A percentile compares a stretch with the other conserved stretches of the same genome.
phyloP scores from a whole-genome alignment of 2,888 invertebrate species.

The Glaucopsyche alexis region DNA sequence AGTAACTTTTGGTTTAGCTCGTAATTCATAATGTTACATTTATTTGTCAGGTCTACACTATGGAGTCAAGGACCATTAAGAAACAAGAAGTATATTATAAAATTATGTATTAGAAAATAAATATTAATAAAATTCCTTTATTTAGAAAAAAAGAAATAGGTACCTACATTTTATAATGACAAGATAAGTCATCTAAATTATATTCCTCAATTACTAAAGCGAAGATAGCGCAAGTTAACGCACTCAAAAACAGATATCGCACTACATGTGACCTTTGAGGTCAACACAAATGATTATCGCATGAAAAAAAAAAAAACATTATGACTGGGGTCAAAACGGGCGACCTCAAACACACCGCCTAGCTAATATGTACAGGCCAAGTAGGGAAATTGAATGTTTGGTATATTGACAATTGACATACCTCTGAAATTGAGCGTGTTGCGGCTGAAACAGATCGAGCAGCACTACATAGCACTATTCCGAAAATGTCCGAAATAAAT shows the following conservation, averaged over 20 bases:
- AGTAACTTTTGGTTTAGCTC: too few species aligned
- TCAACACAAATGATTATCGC: not conserved
- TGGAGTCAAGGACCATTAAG: too few species aligned
- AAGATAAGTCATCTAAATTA: not conserved
- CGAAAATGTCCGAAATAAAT: too few species aligned
- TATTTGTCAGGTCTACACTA: too few species aligned
- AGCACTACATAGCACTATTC: not conserved
- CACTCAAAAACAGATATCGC: not conserved
- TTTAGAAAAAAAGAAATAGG: too few species aligned
- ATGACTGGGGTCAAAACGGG: not conserved
- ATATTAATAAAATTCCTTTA: too few species aligned
- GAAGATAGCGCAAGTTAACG: not conserved
- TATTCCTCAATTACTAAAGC: not conserved
- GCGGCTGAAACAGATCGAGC: not conserved
- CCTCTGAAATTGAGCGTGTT: not conserved
- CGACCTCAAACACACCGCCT: not conserved
- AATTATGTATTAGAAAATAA: too few species aligned
- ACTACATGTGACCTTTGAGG: not conserved
- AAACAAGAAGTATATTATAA: too few species aligned
- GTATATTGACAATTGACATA: not conserved
- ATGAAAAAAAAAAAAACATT: conserved; percentile 10
- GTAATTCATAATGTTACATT: too few species aligned
- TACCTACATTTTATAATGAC: not conserved
- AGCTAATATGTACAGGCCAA: not conserved
- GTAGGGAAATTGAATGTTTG: not conserved